Evolutionary conservation across 2,888 invertebrate genomes (phyloP), one percentile per base, ranked within the genome.

Genomic region (Rambutsinella grinnellia): DNA sequence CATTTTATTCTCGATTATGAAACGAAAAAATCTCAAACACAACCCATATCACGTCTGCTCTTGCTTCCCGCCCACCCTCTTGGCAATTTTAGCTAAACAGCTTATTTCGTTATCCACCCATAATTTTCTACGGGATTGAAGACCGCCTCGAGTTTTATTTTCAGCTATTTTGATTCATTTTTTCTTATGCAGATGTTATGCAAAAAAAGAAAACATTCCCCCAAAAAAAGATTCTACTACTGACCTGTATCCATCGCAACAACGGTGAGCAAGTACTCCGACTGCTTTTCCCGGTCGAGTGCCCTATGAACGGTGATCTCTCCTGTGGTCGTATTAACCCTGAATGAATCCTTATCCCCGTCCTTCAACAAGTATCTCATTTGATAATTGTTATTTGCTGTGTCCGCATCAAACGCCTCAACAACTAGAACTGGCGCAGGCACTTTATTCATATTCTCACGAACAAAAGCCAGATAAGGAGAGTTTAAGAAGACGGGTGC

Each of bases 241-340:
- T 91, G 88, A 95, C 96, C 96, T 84, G 95, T 95, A 89, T 96
- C 96, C 94, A 96, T 95, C 76, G 96, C 96, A 77, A 95, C 94
- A 65, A 96, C 89, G 2, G 94, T 94, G 82, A 96, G 88, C 63
- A 92, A 91, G 86, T 95, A 95, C 87, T 94, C 94, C 78, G 93
- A 90, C 85, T 94, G 93, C 79, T 90, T 88, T 88, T 96, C 96
- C 65, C 96, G 90, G 87, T 96, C 96, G 85, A 96, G 88, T 0
- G 94, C 92, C 84, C 93, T 89, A 84, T 94, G 89, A 82, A 96
- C 90, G 71, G 93, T 93, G 85, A 97, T 94, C 87, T 95, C 94
- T 28, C 97, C 98, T 53, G 94, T 94, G 67, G 94, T 93, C 3
- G 96, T 94, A 87, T 97, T 94, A 85, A 98, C 94, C 85, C 93